These are phyloP conservation scores for Smutsia gigantea DNA, from an alignment of 2,797 vertebrate species.

Conservation along the genomic window DNA sequence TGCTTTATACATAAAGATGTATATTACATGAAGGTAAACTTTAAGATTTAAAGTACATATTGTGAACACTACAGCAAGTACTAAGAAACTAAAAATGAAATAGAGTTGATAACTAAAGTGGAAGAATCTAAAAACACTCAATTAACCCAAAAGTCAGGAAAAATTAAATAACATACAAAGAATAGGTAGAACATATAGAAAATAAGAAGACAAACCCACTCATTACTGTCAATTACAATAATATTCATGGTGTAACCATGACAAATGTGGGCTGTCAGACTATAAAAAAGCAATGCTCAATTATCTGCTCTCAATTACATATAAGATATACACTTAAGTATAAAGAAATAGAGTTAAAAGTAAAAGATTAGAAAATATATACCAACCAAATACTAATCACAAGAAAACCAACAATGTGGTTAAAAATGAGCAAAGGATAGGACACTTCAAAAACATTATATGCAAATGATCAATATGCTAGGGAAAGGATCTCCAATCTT, in stretches of 20 bases:
- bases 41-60: neutral
- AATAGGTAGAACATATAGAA: neutral
- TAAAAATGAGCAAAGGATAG: neutral
- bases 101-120: neutral
- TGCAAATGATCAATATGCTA: neutral
- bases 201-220: neutral
- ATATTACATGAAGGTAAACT: neutral
- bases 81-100: neutral
- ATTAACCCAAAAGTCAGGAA: neutral
- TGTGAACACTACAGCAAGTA: neutral
- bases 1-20: neutral
- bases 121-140: neutral
- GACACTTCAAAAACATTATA: neutral
- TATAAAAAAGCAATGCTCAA: neutral
- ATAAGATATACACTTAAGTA: neutral
- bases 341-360: neutral
- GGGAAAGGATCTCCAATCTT: neutral
- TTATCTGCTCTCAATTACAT: neutral
- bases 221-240: neutral
- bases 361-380: neutral
- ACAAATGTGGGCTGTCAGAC: neutral
- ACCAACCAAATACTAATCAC: neutral
- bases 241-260: neutral
- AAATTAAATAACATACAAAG: neutral
- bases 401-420: neutral